Evolutionary conservation across 2,888 invertebrate species (phyloP).

Genomic region (Tortricodes alternella): DNA sequence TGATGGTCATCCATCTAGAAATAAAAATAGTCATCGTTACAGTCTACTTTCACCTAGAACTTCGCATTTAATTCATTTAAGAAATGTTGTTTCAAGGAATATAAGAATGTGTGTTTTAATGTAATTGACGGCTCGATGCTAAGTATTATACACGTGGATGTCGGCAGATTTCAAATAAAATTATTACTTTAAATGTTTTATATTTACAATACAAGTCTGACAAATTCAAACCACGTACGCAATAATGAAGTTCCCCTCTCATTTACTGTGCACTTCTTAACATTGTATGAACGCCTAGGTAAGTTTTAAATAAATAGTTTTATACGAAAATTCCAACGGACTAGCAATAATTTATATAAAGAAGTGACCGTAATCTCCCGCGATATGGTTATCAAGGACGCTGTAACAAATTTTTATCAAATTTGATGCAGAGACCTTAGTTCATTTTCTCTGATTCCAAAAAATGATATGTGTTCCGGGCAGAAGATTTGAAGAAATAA

Average conservation of each 20-base stretch:
- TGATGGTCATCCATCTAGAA: conserved; percentile 81
- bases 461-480: conserved; percentile 70
- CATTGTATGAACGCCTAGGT: conserved; percentile 35
- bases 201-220: conserved; percentile 80
- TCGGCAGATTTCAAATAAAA: conserved; percentile 72
- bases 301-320: conserved; percentile 25
- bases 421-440: conserved; percentile 57
- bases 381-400: background rate
- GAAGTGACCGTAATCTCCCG: conserved; percentile 55
- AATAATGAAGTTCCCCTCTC: conserved; percentile 69
- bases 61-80: conserved; percentile 58
- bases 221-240: conserved; percentile 71
- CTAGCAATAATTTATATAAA: conserved; percentile 18
- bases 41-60: conserved; percentile 76
- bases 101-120: conserved; percentile 64
- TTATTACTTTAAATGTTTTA: conserved; percentile 74
- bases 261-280: conserved; percentile 56
- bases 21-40: conserved; percentile 79
- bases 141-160: conserved; percentile 78
- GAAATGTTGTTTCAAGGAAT: conserved; percentile 76
- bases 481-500: conserved; percentile 44
- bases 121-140: conserved; percentile 78
- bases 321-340: conserved; percentile 13
- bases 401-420: background rate
- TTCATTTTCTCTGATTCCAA: conserved; percentile 56